phyloP scores from a whole-genome alignment of 2,797 vertebrate species.

The Chelon labrosus region DNA sequence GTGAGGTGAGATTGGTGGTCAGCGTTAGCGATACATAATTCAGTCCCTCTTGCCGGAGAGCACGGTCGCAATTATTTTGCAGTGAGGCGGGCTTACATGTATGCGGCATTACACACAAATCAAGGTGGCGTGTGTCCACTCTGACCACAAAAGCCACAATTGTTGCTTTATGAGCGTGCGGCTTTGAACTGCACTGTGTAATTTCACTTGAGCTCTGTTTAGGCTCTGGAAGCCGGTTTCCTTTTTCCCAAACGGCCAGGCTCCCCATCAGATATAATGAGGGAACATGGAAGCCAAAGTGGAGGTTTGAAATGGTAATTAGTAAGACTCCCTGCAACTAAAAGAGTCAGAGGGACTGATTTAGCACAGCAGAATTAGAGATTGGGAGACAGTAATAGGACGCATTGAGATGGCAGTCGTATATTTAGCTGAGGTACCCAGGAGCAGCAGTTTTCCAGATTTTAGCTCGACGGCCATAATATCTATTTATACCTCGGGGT shows the following conservation, averaged over 20 bases:
- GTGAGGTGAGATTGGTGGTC: constrained; percentile 29
- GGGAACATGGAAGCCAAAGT: constrained; percentile 73
- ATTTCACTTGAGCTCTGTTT: constrained; percentile 48
- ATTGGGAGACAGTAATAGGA: constrained; percentile 63
- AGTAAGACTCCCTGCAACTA: constrained; percentile 67
- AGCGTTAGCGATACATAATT: constrained; percentile 50
- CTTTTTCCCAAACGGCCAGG: constrained; percentile 45
- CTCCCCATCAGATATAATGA: constrained; percentile 73
- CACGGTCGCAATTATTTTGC: constrained; percentile 31
- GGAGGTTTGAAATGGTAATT: constrained; percentile 80
- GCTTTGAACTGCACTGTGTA: constrained; percentile 49
- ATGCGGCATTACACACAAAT: constrained; percentile 5
- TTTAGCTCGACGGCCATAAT: constrained; percentile 42
- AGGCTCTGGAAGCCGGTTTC: constrained; percentile 52
- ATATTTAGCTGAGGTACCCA: constrained; percentile 65
- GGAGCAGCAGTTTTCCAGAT: constrained; percentile 42
- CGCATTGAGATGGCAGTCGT: constrained; percentile 64
- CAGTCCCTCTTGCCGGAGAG: constrained; percentile 32
- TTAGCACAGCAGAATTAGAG: constrained; percentile 74
- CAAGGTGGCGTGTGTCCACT: constrained; percentile 6
- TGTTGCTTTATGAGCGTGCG: constrained; percentile 46
- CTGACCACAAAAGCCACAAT: constrained; percentile 31
- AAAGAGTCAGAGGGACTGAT: constrained; percentile 66
- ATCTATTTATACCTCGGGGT: constrained; percentile 40
- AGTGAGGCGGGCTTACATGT: constrained; percentile 2